Evolutionary conservation across 1,140 invertebrate species (phyloP), one percentile per base, ranked within the genome.

Genomic region (Tribolium madens): DNA sequence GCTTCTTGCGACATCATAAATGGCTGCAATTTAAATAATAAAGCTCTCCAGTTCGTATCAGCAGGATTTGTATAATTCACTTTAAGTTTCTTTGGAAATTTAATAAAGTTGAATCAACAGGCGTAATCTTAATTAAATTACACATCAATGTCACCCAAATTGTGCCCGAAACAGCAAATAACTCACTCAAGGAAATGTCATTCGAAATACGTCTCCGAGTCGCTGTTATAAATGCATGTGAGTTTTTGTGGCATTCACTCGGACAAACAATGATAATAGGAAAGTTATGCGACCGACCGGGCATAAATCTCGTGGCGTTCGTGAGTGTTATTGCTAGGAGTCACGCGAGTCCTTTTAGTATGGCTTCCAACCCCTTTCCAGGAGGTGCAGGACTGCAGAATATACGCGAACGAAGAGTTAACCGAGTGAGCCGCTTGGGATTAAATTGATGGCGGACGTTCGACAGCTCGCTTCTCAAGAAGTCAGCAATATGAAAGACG

Each of bases 231-330:
- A 77, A 79, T 78, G 69, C 75, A 79, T 76, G 75, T 69, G 69
- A 60, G 46, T 71, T 77, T 79, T 78, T 73, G 57, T 77, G 71
- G 70, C 76, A 69, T 77, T 77, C 71, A 47, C 68, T 75, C 47
- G 72, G 76, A 69, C 73, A 75, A 76, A 77, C 72, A 75, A 73
- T 80, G 79, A 80, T 80, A 80, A 80, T 80, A 77, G 73, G 68
- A 78, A 57, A 80, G 79, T 80, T 80, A 80, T 80, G 79, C 74
- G 26, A 50, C 36, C 48, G 60, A 46, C 48, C 18, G 48, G 53
- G 69, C 48, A 80, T 80, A 80, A 80, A 80, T 80, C 79, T 80
- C 68, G 52, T 68, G 69, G 76, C 69, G 76, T 78, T 80, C 79
- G 75, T 73, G 76, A 80, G 76, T 71, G 79, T 80, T 80, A 80